Conservation (phyloP, 2,888 invertebrate species). For the Fragum whitleyi region DNA sequence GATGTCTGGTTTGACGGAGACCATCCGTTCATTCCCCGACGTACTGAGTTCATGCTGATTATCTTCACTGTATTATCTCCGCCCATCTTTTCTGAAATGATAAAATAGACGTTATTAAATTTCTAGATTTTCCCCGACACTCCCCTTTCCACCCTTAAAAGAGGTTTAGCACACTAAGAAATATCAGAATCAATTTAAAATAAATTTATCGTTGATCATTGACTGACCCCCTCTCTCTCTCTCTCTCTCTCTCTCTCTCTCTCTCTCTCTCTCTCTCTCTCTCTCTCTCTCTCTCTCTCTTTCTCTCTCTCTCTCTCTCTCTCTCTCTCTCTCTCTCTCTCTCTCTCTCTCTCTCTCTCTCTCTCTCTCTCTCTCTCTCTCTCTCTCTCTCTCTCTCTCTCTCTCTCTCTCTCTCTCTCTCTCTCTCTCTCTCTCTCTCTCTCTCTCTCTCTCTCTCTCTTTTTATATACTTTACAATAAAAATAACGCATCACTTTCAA, state of each 20-base stretch:
- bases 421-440: constrained; percentile 21
- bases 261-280: constrained; percentile 20
- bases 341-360: constrained; percentile 21
- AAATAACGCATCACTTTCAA: no score
- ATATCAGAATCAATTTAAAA: neutral
- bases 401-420: constrained; percentile 13
- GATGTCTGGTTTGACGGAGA: neutral
- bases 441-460: constrained; percentile 20
- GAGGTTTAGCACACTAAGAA: neutral
- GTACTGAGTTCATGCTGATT: constrained; percentile 12
- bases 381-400: constrained; percentile 1
- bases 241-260: constrained; percentile 21
- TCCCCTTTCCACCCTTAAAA: neutral
- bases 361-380: constrained; percentile 16
- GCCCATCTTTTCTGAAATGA: neutral
- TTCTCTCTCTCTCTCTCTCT: constrained; percentile 20
- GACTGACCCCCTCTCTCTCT: constrained; percentile 9
- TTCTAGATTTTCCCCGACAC: neutral
- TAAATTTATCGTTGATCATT: neutral
- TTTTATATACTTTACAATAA: no score
- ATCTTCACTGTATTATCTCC: neutral
- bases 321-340: constrained; percentile 21
- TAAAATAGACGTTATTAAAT: neutral
- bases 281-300: constrained; percentile 21
- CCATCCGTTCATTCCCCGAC: neutral